A percentile compares a stretch with the other conserved stretches of the same genome.
Conservation (phyloP, 2,888 invertebrate genomes). For the Mythimna albipuncta region DNA sequence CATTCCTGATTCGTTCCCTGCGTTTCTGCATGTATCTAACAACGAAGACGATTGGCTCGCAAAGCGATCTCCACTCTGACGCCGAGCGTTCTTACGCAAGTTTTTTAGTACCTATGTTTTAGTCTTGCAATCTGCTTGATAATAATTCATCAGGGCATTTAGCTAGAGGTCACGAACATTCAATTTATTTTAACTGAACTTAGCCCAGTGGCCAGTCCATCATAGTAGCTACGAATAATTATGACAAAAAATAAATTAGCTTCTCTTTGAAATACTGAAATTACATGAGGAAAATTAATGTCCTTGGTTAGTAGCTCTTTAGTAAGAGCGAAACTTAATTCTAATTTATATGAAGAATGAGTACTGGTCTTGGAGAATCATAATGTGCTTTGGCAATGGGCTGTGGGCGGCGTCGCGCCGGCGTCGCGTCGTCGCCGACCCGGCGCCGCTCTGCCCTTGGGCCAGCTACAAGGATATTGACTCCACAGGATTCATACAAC, state of each 20-base stretch:
- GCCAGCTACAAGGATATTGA: conserved; percentile 51
- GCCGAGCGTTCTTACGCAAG: too few relatives aligned
- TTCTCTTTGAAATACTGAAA: conserved; percentile 4
- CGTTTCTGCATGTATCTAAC: too few relatives aligned
- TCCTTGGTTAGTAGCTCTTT: not conserved
- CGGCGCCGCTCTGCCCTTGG: conserved; percentile 55
- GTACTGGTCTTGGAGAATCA: conserved; percentile 39
- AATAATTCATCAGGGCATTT: too few relatives aligned
- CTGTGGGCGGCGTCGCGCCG: conserved; percentile 43
- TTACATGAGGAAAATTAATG: conserved; percentile 14
- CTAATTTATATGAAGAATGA: conserved; percentile 37
- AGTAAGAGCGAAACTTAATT: conserved; percentile 28
- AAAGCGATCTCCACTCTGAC: too few relatives aligned
- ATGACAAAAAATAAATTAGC: not conserved
- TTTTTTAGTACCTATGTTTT: too few relatives aligned
- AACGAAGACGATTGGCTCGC: too few relatives aligned
- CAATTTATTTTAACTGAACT: too few relatives aligned
- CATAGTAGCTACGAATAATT: not conserved
- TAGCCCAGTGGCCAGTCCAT: too few relatives aligned
- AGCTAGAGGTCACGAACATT: too few relatives aligned
- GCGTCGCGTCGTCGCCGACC: conserved; percentile 17
- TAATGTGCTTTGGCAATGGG: conserved; percentile 54
- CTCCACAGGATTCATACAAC: conserved; percentile 58
- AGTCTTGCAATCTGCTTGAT: too few relatives aligned
- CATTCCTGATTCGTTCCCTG: too few relatives aligned